Evolutionary conservation across 2,888 invertebrate species (phyloP), one percentile per base, ranked within the genome.

Genomic region (Ischnus inquisitorius): DNA sequence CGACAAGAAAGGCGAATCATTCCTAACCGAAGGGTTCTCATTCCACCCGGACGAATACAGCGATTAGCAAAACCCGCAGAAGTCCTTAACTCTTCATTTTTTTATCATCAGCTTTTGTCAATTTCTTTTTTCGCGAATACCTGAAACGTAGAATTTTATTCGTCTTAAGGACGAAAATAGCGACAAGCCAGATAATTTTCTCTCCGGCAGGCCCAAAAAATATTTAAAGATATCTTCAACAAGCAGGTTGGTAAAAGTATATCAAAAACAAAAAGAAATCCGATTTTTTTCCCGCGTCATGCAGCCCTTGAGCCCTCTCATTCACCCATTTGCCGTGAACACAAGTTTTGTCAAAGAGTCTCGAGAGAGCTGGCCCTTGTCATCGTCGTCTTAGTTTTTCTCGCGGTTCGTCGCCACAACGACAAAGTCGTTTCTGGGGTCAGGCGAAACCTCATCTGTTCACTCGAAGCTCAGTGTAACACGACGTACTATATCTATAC

Each of bases 401-500:
- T 68, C 19, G 75, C 39, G 16, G 25, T 41, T 69, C 51, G 12
- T 79, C 68, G 68, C 12, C 8, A 34, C 78, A 69, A 79, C 54
- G 69, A 78, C 57, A 64, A 75, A 75, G 43, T 60, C 22, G 60
- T 48, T 46, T 28, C 46, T 8, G 34, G 48, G 62, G 67, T 76
- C 76, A n/a, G 62, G 28, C 74, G 34, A 5, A 78, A 82, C 60
- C 78, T 69, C 68, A 82, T 67, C 79, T 74, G 43, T 8, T 28
- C 48, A 34, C 46, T 71, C 69, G 43, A 41, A 34, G 19, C 78
- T 78, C 16, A 19, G 34, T 57, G 28, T 22, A 10, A 72, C 43
- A 34, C 60, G 14, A 4, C 34, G 34, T 34, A 34, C 16, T 39
- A 54, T 54, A 69, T 34, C 51, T 54, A 65, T 43, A 60, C 14